Evolutionary conservation across 2,113 vertebrate genomes (phyloP).

Genomic region (Dipodomys spectabilis): DNA sequence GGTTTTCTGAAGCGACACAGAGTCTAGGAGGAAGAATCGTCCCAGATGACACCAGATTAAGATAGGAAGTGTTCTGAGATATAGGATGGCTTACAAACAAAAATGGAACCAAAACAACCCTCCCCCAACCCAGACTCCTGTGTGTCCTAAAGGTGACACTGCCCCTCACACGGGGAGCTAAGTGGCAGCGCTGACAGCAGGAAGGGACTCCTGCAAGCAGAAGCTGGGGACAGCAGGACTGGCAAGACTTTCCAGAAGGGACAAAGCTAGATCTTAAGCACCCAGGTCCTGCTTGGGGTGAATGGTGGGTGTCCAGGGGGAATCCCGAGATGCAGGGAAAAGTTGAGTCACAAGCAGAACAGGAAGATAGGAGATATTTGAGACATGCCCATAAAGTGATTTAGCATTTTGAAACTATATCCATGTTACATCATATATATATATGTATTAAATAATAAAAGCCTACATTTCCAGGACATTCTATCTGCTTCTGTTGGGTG

Average conservation of each 20-base stretch:
- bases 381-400: background rate
- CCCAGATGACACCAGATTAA: background rate
- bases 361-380: background rate
- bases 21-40: background rate
- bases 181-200: background rate
- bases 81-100: background rate
- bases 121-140: no score
- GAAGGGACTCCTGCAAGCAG: background rate
- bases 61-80: background rate
- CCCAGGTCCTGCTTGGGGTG: accelerated
- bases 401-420: background rate
- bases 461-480: background rate
- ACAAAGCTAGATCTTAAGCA: background rate
- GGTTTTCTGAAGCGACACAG: background rate
- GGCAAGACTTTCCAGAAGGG: background rate
- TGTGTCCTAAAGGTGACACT: background rate
- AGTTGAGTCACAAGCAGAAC: background rate
- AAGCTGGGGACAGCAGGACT: background rate
- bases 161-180: background rate
- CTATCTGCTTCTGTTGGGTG: background rate
- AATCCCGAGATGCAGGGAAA: background rate
- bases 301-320: no score
- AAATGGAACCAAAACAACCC: background rate
- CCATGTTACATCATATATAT: background rate
- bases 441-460: background rate